These are phyloP conservation scores for Trichonephila clavipes DNA, from an alignment of 1,140 invertebrate genomes.

Conservation along the genomic window DNA sequence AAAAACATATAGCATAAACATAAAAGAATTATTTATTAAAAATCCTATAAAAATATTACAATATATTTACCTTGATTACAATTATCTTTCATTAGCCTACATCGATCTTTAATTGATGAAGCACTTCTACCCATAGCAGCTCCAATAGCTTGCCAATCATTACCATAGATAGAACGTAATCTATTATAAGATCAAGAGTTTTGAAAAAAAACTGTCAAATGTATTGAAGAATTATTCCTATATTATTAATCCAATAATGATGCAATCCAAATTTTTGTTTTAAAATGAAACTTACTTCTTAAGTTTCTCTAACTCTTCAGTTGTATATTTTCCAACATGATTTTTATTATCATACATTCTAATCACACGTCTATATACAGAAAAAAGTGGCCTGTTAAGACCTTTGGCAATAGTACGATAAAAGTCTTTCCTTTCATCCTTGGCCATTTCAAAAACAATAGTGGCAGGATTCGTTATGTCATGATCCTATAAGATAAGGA, in stretches of 20 bases:
- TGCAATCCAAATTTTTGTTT: background rate
- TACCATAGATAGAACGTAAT: slow-evolving; percentile 81
- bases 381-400: slow-evolving; percentile 82
- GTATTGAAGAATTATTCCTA: background rate
- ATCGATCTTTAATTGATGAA: slow-evolving; percentile 83
- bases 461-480: slow-evolving; percentile 81
- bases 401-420: slow-evolving; percentile 82
- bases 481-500: slow-evolving; percentile 79
- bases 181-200: slow-evolving; percentile 76
- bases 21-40: background rate
- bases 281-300: slow-evolving; percentile 80
- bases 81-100: slow-evolving; percentile 82
- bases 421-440: slow-evolving; percentile 83
- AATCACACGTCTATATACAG: slow-evolving; percentile 83
- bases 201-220: background rate
- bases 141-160: slow-evolving; percentile 83
- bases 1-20: too few relatives aligned
- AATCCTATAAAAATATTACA: background rate
- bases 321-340: slow-evolving; percentile 83
- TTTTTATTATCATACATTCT: slow-evolving; percentile 84
- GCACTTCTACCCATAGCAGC: slow-evolving; percentile 82
- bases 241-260: background rate
- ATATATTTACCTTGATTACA: slow-evolving; percentile 81
- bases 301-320: slow-evolving; percentile 81
- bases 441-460: slow-evolving; percentile 83